Conservation (phyloP, 2,113 vertebrate genomes). For the Ciconia maguari region DNA sequence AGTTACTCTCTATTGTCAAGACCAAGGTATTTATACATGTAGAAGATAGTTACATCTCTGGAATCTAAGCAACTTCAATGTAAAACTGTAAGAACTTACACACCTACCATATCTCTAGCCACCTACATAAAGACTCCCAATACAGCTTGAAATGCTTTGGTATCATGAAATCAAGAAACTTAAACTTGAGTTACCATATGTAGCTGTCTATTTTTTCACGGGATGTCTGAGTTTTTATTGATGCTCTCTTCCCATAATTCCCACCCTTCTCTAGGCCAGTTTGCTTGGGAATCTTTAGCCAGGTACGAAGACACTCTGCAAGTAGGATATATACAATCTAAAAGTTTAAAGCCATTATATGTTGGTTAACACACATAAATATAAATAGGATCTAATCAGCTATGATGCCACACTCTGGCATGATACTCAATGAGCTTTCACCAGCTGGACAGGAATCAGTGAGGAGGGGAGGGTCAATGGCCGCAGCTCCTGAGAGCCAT, state of each 20-base stretch:
- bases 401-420: neutral
- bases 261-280: neutral
- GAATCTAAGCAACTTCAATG: neutral
- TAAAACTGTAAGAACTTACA: neutral
- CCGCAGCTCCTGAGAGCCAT: neutral
- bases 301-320: neutral
- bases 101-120: neutral
- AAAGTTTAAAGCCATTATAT: neutral
- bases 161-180: neutral
- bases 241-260: neutral
- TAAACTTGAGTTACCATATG: neutral
- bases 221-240: neutral
- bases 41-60: neutral
- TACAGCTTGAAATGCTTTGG: neutral
- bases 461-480: neutral
- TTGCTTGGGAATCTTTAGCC: neutral
- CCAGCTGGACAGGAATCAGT: neutral
- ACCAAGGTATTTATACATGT: neutral
- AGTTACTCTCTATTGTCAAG: neutral
- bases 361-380: neutral
- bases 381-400: neutral
- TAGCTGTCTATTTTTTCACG: neutral
- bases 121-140: neutral
- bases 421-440: neutral
- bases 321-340: neutral